Base-by-base conservation (phyloP, 2,113 vertebrate species). In the Ophthalmolycus amberensis region DNA sequence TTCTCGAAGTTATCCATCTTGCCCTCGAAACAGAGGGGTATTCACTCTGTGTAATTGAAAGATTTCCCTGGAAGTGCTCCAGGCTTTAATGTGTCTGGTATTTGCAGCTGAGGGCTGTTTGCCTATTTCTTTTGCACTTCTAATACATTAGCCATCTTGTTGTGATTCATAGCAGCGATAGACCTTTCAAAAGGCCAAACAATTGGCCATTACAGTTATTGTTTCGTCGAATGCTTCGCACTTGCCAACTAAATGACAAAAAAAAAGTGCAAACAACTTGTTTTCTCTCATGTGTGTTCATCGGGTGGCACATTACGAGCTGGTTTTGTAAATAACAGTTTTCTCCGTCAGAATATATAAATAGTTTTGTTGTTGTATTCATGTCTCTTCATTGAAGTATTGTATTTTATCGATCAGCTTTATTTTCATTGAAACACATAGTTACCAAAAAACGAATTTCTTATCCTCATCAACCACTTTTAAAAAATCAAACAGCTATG, bases 41-140 rank as follows among this genome's bases (percentile, higher is more conserved):
- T 88, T 95, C 95, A 95, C 93, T 96, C 88, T 92, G 84, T 89
- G 87, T 95, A 95, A 95, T 95, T 95, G 94, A 95, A 95, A 94
- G 92, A 93, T 93, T 89, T 94, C 82, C 54, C 91, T 95, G 93
- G 94, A 94, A 84, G 88, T 82, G 71, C 83, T 94, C 93, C 95
- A 95, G 91, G 80, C 83, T 91, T 90, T 92, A 94, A 91, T 92
- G 91, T 93, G 94, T 94, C 88, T 91, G 87, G 79, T 88, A 88
- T 91, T 92, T 88, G 91, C 89, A 92, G 86, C 90, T 84, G 85
- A 70, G 22, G 62, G 89, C 88, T 91, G 85, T 92, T 92, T 89
- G 85, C 80, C 87, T 87, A 89, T 91, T 94, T 90, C 83, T 83
- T 90, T 92, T 93, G 70, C 92, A 93, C 92, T 90, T 91, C 83